Evolutionary conservation across 2,888 invertebrate genomes (phyloP).

Genomic region (Leptopilina syphax): DNA sequence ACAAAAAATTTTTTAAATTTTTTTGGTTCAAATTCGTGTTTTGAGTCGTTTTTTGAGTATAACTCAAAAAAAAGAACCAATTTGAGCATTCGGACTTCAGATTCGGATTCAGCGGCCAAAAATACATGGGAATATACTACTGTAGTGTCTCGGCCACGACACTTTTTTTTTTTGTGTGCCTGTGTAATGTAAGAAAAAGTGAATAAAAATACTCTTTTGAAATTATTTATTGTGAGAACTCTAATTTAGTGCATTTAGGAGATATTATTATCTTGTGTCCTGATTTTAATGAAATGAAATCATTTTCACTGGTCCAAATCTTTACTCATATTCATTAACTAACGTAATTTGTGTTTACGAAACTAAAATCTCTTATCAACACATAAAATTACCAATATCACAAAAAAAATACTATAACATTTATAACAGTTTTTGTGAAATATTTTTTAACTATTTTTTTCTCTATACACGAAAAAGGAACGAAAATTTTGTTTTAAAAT

Average conservation of each 20-base stretch:
- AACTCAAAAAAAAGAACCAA: too few relatives aligned
- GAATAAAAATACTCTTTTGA: too few relatives aligned
- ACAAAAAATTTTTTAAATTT: too few relatives aligned
- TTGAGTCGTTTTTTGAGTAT: too few relatives aligned
- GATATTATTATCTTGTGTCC: conserved; percentile 31
- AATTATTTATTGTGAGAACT: neutral
- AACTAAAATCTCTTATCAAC: conserved; percentile 13
- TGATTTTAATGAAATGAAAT: conserved; percentile 14
- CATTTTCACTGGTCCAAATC: conserved; percentile 5
- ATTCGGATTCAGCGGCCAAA: too few relatives aligned
- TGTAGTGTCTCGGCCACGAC: too few relatives aligned
- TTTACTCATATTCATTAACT: neutral
- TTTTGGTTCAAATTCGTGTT: too few relatives aligned
- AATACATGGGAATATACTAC: too few relatives aligned
- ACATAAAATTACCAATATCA: conserved; percentile 5
- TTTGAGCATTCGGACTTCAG: too few relatives aligned
- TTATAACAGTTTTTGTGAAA: neutral
- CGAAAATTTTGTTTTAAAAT: too few relatives aligned
- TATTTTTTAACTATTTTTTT: neutral
- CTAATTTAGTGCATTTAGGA: neutral
- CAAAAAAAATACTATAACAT: neutral
- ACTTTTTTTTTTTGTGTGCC: too few relatives aligned
- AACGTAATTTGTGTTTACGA: conserved; percentile 23
- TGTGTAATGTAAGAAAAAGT: too few relatives aligned
- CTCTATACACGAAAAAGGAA: neutral